These are phyloP conservation scores for Holacanthus passer DNA, from an alignment of 2,113 vertebrate species.

Conservation along the genomic window DNA sequence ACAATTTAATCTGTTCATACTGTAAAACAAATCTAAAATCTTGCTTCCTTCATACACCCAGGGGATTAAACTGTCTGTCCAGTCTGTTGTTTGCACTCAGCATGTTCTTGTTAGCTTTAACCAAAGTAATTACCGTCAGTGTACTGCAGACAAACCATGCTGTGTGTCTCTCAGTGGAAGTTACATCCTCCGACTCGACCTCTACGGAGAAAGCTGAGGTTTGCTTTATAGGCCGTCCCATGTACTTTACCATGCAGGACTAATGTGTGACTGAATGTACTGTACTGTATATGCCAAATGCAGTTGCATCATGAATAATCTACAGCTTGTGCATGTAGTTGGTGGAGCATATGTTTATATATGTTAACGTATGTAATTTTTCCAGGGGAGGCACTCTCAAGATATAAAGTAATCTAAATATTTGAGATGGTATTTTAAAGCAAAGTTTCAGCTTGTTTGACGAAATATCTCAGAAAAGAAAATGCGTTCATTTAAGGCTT, in stretches of 20 bases:
- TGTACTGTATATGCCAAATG: slow-evolving; percentile 22
- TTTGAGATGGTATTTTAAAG: not conserved
- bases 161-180: slow-evolving; percentile 17
- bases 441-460: not conserved
- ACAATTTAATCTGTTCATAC: not conserved
- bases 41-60: too few relatives aligned
- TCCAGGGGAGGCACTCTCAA: not conserved
- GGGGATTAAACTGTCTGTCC: not conserved
- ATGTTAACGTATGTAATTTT: not conserved
- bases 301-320: slow-evolving; percentile 62
- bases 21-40: not conserved
- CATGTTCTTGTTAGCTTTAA: not conserved
- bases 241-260: slow-evolving; percentile 15
- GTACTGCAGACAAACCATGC: not conserved
- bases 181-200: not conserved
- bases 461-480: not conserved
- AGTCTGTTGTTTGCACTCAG: not conserved
- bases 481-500: not conserved
- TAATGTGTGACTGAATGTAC: slow-evolving; percentile 39
- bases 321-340: slow-evolving; percentile 35
- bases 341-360: slow-evolving; percentile 31
- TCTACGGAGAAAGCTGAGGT: not conserved
- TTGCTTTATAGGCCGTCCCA: not conserved
- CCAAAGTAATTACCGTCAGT: not conserved
- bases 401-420: not conserved